Evolutionary conservation across 1,140 invertebrate genomes (phyloP).

Genomic region (Steinernema khuongi): DNA sequence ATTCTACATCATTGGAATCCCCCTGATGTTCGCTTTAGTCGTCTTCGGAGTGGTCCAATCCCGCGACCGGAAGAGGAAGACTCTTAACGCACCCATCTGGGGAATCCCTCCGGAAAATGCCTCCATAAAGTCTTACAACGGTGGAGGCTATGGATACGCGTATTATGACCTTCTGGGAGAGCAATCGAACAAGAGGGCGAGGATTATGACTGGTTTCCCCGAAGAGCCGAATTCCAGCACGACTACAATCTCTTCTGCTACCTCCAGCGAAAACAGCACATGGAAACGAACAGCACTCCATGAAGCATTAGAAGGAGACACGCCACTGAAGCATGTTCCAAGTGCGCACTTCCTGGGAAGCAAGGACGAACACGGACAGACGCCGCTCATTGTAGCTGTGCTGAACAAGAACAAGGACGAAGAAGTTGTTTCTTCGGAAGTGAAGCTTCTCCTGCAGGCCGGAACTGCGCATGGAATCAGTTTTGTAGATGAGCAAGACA

Average conservation of each 20-base stretch:
- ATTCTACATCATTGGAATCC: background rate
- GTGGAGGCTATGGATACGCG: background rate
- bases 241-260: background rate
- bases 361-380: background rate
- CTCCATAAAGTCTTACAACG: background rate
- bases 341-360: background rate
- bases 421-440: background rate
- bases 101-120: constrained; percentile 17
- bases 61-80: constrained; percentile 29
- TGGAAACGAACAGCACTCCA: background rate
- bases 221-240: background rate
- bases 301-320: background rate
- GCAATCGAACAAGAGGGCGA: background rate
- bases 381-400: background rate
- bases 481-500: background rate
- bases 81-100: constrained; percentile 23
- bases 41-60: background rate
- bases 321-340: background rate
- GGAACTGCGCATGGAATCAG: background rate
- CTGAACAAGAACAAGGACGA: background rate
- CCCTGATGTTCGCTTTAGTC: background rate
- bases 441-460: background rate
- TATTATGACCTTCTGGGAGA: background rate
- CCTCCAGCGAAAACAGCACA: background rate
- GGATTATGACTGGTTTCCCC: background rate